Conservation (phyloP, 2,888 invertebrate genomes). For the Pseudococcus viburni region DNA sequence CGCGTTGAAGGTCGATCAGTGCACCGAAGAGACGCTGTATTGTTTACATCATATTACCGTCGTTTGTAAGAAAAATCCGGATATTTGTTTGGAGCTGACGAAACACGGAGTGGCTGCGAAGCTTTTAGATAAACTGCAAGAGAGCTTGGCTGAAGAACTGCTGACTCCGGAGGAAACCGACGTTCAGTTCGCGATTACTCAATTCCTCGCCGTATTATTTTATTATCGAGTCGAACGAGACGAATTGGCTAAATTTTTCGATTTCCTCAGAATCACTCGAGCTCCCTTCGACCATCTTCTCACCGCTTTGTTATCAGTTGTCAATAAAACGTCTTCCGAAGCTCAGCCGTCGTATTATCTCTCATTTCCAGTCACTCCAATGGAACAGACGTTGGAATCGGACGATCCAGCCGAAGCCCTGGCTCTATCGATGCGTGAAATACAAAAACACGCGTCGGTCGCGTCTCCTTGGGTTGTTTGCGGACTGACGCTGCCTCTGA, state of each 20-base stretch:
- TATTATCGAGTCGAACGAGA: slow-evolving; percentile 66
- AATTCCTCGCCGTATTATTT: slow-evolving; percentile 67
- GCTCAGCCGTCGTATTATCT: slow-evolving; percentile 55
- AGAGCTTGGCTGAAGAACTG: slow-evolving; percentile 56
- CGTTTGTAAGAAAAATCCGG: slow-evolving; percentile 68
- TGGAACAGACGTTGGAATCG: slow-evolving; percentile 49
- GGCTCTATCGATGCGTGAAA: slow-evolving; percentile 67
- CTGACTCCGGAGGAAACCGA: slow-evolving; percentile 61
- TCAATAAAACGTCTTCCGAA: slow-evolving; percentile 33
- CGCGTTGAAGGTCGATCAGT: slow-evolving; percentile 60
- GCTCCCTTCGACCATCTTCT: slow-evolving; percentile 61
- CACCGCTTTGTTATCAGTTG: neutral
- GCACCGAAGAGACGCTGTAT: slow-evolving; percentile 67
- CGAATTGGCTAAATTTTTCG: slow-evolving; percentile 65
- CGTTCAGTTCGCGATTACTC: slow-evolving; percentile 65
- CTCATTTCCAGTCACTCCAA: slow-evolving; percentile 39
- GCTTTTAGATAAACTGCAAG: slow-evolving; percentile 69
- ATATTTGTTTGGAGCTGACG: slow-evolving; percentile 72
- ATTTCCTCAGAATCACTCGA: slow-evolving; percentile 64
- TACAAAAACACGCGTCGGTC: slow-evolving; percentile 65
- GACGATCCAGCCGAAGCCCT: slow-evolving; percentile 67
- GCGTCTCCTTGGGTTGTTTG: slow-evolving; percentile 69
- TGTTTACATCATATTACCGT: slow-evolving; percentile 67
- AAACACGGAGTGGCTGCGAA: slow-evolving; percentile 71
- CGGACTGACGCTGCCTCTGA: slow-evolving; percentile 71